Conservation (phyloP, 2,113 vertebrate genomes). For the Suricata suricatta region DNA sequence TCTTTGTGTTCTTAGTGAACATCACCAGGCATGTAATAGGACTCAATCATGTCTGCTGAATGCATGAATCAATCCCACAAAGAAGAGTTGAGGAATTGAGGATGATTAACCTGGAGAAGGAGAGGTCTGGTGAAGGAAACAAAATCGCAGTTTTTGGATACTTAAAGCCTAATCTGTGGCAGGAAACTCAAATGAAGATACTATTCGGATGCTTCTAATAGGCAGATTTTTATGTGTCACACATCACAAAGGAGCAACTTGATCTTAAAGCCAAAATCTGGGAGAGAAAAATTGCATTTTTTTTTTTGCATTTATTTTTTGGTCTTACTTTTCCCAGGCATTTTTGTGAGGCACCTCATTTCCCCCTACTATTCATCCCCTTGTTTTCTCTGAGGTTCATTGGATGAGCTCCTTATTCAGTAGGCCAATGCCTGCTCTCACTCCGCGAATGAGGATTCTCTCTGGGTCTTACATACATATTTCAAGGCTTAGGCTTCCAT, state of each 20-base stretch:
- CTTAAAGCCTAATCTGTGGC: not conserved
- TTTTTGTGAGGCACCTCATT: not conserved
- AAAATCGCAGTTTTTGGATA: not conserved
- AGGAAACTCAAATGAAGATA: not conserved
- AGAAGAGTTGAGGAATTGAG: not conserved
- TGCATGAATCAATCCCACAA: not conserved
- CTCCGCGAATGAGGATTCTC: not conserved
- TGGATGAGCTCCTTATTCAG: not conserved
- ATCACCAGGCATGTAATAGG: not conserved
- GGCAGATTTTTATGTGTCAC: not conserved
- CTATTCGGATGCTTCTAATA: not conserved
- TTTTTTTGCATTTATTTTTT: constrained; percentile 34
- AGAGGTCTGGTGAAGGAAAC: not conserved
- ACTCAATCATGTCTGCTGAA: not conserved
- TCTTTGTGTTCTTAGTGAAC: not conserved
- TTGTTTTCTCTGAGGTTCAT: not conserved
- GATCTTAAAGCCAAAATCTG: not conserved
- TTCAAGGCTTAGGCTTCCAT: not conserved
- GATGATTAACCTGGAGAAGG: not conserved
- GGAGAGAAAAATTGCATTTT: not conserved
- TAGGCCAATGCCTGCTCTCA: not conserved
- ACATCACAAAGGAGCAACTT: not conserved
- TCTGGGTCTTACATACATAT: not conserved
- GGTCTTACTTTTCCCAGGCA: not conserved
- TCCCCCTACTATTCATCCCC: not conserved